Percentiles rank a stretch among this genome's conserved stretches.
Evolutionary conservation across 2,113 vertebrate species (phyloP).

Genomic region (Ceyx margarethae): DNA sequence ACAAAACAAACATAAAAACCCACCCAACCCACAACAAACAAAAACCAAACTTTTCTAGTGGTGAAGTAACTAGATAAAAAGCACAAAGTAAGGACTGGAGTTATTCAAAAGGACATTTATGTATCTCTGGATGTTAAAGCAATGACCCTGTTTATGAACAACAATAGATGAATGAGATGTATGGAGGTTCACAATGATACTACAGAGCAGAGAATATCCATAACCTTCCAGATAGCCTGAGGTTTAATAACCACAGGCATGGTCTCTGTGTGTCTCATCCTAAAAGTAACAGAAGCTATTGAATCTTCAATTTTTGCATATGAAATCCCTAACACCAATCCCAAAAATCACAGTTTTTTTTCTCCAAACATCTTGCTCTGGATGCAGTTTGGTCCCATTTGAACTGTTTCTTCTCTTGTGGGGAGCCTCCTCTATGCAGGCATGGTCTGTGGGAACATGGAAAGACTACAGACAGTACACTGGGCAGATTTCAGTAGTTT

Average conservation of each 20-base stretch:
- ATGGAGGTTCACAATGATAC: neutral
- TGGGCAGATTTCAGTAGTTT: no score
- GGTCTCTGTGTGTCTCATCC: neutral
- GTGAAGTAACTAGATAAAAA: neutral
- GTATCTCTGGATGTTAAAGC: neutral
- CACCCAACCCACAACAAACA: no score
- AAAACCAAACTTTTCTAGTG: neutral
- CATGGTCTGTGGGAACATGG: neutral
- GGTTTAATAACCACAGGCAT: neutral
- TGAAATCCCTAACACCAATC: neutral
- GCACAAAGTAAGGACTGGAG: neutral
- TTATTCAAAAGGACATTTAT: neutral
- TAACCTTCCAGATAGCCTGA: neutral
- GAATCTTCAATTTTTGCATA: neutral
- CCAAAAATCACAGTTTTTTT: neutral
- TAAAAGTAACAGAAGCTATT: neutral
- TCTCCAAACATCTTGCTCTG: accelerated
- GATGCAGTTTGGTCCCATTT: neutral
- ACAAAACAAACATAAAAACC: no score
- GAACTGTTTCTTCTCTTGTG: neutral
- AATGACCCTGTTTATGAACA: neutral
- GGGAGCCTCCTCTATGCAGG: neutral
- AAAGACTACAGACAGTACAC: neutral
- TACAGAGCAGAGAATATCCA: neutral
- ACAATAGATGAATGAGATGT: neutral